A percentile compares a stretch with the other conserved stretches of the same genome.
Evolutionary conservation across 92 coral and sea anemone species (phyloP).

Genomic region (Heteractis magnifica): DNA sequence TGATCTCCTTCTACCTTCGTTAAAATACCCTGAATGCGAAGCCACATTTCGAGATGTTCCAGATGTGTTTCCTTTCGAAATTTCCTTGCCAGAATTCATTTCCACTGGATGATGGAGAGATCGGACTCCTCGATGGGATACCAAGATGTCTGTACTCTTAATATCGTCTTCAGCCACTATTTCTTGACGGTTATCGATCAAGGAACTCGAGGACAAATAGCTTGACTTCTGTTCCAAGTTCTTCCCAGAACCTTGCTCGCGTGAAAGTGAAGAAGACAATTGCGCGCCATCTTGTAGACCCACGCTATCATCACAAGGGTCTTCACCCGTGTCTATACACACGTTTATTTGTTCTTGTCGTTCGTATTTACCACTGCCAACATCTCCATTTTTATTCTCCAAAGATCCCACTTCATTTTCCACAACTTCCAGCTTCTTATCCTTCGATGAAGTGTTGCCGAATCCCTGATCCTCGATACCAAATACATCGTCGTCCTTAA

Average conservation of each 20-base stretch:
- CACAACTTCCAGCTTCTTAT: background rate
- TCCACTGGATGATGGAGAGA: background rate
- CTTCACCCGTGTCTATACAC: background rate
- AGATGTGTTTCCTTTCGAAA: background rate
- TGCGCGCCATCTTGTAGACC: background rate
- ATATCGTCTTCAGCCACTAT: background rate
- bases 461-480: background rate
- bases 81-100: background rate
- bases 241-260: background rate
- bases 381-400: background rate
- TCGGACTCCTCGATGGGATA: background rate
- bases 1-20: slow-evolving; percentile 6
- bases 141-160: background rate
- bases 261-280: background rate
- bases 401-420: background rate
- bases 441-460: background rate
- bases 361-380: background rate
- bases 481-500: background rate
- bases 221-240: background rate
- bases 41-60: background rate
- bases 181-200: background rate
- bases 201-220: background rate
- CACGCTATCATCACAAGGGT: background rate
- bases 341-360: background rate
- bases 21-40: slow-evolving; percentile 1